Evolutionary conservation across 2,113 vertebrate species (phyloP).

Genomic region (Chaetorhynchus papuensis): DNA sequence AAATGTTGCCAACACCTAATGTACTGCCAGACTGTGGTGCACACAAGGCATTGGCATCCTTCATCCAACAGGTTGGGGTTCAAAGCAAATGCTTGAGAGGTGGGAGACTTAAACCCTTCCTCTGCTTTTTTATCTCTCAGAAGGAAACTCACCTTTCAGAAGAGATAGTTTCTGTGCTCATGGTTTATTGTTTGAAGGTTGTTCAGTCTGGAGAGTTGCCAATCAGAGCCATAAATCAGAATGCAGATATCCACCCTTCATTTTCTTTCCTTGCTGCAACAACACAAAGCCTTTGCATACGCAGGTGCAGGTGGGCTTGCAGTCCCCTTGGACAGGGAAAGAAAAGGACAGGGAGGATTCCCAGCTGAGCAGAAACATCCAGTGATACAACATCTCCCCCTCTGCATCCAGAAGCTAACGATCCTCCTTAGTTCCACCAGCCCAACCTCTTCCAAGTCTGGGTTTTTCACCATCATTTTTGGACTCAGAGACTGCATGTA

Average conservation of each 20-base stretch:
- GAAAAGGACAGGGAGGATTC: background rate
- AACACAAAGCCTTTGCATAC: background rate
- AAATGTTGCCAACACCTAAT: background rate
- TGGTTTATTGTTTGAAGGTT: background rate
- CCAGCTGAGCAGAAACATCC: background rate
- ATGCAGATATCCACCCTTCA: background rate
- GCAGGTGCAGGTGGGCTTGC: background rate
- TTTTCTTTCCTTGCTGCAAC: background rate
- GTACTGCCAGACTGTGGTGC: background rate
- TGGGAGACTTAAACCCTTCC: background rate
- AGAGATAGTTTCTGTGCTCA: background rate
- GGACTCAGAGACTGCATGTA: too few relatives aligned
- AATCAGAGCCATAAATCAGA: background rate
- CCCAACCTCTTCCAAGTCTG: background rate
- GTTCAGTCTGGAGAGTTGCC: background rate
- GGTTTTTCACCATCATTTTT: background rate
- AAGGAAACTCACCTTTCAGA: background rate
- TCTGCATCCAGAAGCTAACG: fast-evolving
- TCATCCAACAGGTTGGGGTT: background rate
- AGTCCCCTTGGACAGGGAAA: background rate
- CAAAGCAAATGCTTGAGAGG: background rate
- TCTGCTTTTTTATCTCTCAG: background rate
- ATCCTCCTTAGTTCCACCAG: background rate
- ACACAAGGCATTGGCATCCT: background rate
- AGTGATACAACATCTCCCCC: background rate